A percentile compares a stretch with the other conserved stretches of the same genome.
phyloP scores from a whole-genome alignment of 2,888 invertebrate species.

The Platypus cylindrus region DNA sequence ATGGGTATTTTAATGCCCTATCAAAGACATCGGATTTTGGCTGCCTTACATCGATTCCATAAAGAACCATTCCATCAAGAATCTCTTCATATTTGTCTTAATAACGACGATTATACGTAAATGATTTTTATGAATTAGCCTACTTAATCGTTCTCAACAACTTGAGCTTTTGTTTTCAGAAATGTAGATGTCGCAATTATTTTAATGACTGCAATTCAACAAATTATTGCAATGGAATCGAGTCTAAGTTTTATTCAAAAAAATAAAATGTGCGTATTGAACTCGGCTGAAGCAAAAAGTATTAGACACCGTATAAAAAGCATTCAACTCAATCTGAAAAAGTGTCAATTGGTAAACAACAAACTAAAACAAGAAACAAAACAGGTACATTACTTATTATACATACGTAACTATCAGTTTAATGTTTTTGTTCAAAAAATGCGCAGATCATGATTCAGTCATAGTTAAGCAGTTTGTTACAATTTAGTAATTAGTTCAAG shows the following conservation, averaged over 20 bases:
- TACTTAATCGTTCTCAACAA: neutral
- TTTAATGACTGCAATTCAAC: slow-evolving; percentile 43
- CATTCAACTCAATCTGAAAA: slow-evolving; percentile 11
- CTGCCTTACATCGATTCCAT: slow-evolving; percentile 46
- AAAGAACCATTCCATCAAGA: slow-evolving; percentile 42
- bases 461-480: too few relatives aligned
- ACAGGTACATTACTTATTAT: slow-evolving; percentile 18
- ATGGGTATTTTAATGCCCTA: slow-evolving; percentile 47
- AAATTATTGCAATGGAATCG: slow-evolving; percentile 44
- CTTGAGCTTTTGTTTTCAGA: slow-evolving; percentile 37
- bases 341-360: slow-evolving; percentile 9
- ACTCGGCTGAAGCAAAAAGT: slow-evolving; percentile 11
- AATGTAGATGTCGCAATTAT: slow-evolving; percentile 42
- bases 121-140: slow-evolving; percentile 8
- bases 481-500: too few relatives aligned
- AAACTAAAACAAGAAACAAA: slow-evolving; percentile 14
- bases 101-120: slow-evolving; percentile 34
- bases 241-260: slow-evolving; percentile 42
- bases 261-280: slow-evolving; percentile 26
- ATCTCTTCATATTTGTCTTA: slow-evolving; percentile 28
- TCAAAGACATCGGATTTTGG: slow-evolving; percentile 43
- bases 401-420: too few relatives aligned
- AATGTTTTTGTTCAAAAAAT: too few relatives aligned
- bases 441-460: too few relatives aligned
- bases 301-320: slow-evolving; percentile 12